Conservation (phyloP, 2,797 vertebrate genomes). For the Catostomus latipinnis region DNA sequence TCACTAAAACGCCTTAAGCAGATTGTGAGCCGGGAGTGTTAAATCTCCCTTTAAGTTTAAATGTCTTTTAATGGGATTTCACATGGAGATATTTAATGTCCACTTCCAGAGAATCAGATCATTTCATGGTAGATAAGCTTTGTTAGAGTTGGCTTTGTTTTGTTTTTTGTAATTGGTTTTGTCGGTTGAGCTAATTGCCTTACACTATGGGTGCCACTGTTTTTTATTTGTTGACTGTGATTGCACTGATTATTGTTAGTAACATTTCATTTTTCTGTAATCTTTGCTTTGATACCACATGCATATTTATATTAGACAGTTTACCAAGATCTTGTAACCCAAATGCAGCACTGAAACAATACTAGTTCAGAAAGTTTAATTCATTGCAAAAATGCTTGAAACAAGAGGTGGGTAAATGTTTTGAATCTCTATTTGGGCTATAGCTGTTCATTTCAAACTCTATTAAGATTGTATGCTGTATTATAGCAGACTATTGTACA, state of each 20-base stretch:
- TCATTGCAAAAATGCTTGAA: constrained; percentile 23
- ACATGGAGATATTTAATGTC: constrained; percentile 16
- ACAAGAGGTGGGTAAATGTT: too few species aligned
- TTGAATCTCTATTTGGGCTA: too few species aligned
- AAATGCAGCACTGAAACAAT: neutral
- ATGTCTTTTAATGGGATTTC: constrained; percentile 19
- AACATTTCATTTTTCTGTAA: constrained; percentile 42
- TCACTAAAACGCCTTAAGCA: neutral
- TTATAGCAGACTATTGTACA: constrained; percentile 36
- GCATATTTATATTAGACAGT: constrained; percentile 43
- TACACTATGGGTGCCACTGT: constrained; percentile 12
- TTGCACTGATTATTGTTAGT: constrained; percentile 53
- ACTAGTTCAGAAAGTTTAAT: constrained; percentile 9
- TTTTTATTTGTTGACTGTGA: constrained; percentile 44
- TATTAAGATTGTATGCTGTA: constrained; percentile 38
- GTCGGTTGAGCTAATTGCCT: too few species aligned
- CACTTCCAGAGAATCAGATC: constrained; percentile 14
- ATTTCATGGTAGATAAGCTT: constrained; percentile 36
- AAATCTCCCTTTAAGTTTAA: neutral
- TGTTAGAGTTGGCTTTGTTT: constrained; percentile 29
- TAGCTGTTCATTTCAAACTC: constrained; percentile 47
- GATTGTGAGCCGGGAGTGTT: constrained; percentile 3
- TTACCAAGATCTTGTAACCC: neutral
- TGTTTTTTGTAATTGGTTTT: constrained; percentile 21
- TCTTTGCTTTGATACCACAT: constrained; percentile 17